These are phyloP conservation scores for Selenia dentaria DNA, from an alignment of 2,888 invertebrate species.

Conservation along the genomic window DNA sequence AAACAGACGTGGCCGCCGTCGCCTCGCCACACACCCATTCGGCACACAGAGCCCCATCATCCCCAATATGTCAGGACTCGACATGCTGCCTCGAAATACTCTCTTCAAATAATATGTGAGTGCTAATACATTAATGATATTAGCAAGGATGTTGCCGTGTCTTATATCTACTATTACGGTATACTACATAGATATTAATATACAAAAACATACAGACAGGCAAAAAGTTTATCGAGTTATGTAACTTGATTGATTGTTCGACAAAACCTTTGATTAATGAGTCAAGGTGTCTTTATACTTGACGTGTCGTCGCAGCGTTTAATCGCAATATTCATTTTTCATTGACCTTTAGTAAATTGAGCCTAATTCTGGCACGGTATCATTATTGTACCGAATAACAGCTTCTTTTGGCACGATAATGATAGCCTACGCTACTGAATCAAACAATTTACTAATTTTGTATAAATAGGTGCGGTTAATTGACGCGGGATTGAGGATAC, in stretches of 20 bases:
- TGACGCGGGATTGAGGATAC: background rate
- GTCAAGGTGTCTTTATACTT: conserved; percentile 1
- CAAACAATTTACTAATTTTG: conserved; percentile 2
- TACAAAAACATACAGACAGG: conserved; percentile 20
- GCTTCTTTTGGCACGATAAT: conserved; percentile 1
- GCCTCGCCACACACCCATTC: too few species aligned
- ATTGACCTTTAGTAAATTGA: conserved; percentile 15
- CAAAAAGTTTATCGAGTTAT: conserved; percentile 20
- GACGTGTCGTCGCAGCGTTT: conserved; percentile 1
- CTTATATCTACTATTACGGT: too few species aligned
- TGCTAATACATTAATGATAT: too few species aligned
- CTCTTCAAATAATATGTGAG: too few species aligned
- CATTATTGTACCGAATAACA: conserved; percentile 9
- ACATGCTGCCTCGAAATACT: too few species aligned
- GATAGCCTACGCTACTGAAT: background rate
- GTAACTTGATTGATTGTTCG: conserved; percentile 10
- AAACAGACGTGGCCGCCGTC: too few species aligned
- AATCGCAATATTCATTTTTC: background rate
- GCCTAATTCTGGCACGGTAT: conserved; percentile 3
- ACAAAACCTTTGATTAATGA: conserved; percentile 2
- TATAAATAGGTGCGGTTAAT: background rate
- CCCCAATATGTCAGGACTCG: too few species aligned
- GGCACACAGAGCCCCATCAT: too few species aligned
- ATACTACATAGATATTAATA: too few species aligned
- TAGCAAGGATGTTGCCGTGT: too few species aligned